These are phyloP conservation scores for Grus americana DNA, from an alignment of 2,113 vertebrate species.

Conservation along the genomic window DNA sequence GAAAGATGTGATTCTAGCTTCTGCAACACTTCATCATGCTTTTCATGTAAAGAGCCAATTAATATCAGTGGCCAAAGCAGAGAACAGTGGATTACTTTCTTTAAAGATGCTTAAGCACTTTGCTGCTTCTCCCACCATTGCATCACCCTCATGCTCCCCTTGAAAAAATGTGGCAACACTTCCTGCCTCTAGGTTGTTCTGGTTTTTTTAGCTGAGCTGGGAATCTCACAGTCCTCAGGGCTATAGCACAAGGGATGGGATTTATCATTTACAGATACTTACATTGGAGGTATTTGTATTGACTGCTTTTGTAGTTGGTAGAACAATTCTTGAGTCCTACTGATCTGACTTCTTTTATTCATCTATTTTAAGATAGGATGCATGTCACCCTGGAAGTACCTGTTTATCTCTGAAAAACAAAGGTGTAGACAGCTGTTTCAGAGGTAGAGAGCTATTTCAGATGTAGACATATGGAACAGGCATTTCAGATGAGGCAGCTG, in stretches of 20 bases:
- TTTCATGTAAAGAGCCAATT: not conserved
- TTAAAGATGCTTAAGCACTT: not conserved
- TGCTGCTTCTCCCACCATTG: not conserved
- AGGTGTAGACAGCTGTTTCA: not conserved
- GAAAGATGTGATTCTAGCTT: not conserved
- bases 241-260: not conserved
- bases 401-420: not conserved
- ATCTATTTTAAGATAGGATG: not conserved
- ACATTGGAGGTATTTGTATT: not conserved
- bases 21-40: not conserved
- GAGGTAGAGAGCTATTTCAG: not conserved
- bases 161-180: not conserved
- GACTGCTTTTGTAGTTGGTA: not conserved
- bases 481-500: not conserved
- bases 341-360: not conserved
- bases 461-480: not conserved
- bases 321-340: not conserved
- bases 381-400: not conserved
- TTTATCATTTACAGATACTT: not conserved
- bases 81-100: not conserved
- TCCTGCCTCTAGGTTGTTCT: not conserved
- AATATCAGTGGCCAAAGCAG: not conserved
- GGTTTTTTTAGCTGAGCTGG: not conserved
- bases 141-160: not conserved
- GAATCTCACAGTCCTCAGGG: not conserved